phyloP scores from a whole-genome alignment of 2,797 vertebrate species.

The Gymnodraco acuticeps region DNA sequence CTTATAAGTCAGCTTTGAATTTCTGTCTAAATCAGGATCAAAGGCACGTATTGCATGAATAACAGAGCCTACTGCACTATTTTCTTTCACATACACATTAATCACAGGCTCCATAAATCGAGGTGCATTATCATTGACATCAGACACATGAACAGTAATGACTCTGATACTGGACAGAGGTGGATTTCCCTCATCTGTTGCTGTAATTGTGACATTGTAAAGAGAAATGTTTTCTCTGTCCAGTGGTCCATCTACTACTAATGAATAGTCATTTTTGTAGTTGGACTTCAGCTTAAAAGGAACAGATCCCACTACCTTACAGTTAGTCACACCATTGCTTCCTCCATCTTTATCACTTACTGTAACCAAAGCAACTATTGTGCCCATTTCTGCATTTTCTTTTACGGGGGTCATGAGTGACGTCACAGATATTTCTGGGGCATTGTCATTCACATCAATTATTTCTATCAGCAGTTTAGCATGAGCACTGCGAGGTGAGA shows the following conservation, averaged over 20 bases:
- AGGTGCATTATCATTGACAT: conserved; percentile 90
- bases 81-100: conserved; percentile 89
- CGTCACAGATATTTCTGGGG: conserved; percentile 75
- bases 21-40: conserved; percentile 81
- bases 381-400: conserved; percentile 75
- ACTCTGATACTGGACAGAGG: conserved; percentile 85
- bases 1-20: conserved; percentile 85
- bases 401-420: conserved; percentile 67
- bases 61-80: conserved; percentile 81
- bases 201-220: conserved; percentile 88
- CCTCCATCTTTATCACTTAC: conserved; percentile 79
- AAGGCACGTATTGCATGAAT: conserved; percentile 82
- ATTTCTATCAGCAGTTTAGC: conserved; percentile 81
- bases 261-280: conserved; percentile 79
- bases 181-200: conserved; percentile 86
- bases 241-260: conserved; percentile 86
- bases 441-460: conserved; percentile 68
- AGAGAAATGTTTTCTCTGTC: conserved; percentile 85
- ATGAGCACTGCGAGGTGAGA: conserved; percentile 55
- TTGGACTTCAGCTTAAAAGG: conserved; percentile 75
- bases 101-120: conserved; percentile 83
- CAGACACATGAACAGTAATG: conserved; percentile 86
- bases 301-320: conserved; percentile 51
- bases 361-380: conserved; percentile 75
- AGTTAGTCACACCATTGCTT: conserved; percentile 64